Conservation (phyloP, 2,797 vertebrate genomes). For the Erethizon dorsatum region DNA sequence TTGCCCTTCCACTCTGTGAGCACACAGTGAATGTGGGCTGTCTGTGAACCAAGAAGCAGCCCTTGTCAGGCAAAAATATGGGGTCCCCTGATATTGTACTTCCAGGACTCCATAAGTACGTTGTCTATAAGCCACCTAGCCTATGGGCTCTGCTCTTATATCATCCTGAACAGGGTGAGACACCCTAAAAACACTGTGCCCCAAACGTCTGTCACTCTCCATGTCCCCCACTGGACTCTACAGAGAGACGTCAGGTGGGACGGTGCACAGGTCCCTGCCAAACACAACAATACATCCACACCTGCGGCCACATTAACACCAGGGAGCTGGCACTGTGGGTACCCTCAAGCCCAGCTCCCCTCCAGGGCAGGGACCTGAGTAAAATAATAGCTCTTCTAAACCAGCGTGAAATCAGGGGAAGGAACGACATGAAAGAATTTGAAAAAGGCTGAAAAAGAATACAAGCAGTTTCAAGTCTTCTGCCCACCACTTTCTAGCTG, state of each 20-base stretch:
- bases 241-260: neutral
- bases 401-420: neutral
- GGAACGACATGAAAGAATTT: neutral
- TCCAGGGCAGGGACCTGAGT: neutral
- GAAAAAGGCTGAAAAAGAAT: neutral
- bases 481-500: neutral
- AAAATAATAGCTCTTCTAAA: neutral
- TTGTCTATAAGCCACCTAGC: too few species aligned
- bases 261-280: neutral
- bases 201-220: neutral
- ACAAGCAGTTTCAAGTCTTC: neutral
- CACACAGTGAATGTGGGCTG: neutral
- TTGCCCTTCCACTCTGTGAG: neutral
- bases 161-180: neutral
- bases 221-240: neutral
- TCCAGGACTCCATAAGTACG: neutral
- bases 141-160: neutral
- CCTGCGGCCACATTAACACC: neutral
- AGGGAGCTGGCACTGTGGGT: neutral
- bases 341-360: neutral
- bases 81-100: neutral
- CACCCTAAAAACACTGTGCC: accelerated
- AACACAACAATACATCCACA: neutral
- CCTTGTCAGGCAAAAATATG: too few species aligned
- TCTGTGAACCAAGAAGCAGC: neutral